Evolutionary conservation across 2,113 vertebrate species (phyloP), one percentile per base, ranked within the genome.

Genomic region (Procavia capensis): DNA sequence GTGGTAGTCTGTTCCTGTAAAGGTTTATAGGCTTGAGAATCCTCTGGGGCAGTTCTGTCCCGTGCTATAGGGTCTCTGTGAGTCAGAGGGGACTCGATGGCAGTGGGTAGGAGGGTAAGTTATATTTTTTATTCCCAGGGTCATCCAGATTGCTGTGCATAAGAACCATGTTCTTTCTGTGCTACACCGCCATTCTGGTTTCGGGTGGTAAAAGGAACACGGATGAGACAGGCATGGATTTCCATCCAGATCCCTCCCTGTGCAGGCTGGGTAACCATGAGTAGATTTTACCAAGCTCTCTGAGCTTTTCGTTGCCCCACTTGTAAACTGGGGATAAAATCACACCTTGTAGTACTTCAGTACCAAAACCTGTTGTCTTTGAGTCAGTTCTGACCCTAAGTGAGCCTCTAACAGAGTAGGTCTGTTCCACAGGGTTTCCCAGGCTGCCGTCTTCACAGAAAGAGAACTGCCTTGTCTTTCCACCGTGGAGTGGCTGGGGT

Each of bases 181-280:
- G 36, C n/a, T 78, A 24, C 14, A 76, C 36, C n/a, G 68, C 85
- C 70, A 47, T 93, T 95, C 93, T 81, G 88, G 83, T 59, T 91
- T 95, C 41, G 27, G n/a, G 34, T n/a, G 45, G 66, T 64, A 22
- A 64, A 19, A 47, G 50, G 89, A 34, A 61, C 9, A 17, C 31
- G 11, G 79, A n/a, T 24, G 22, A 75, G 83, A 43, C 6, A 4
- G 34, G 34, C 10, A 0, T 29, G 31, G 54, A 14, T 36, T 80
- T 80, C 29, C 45, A 14, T 9, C 25, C 17, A 41, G 3, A 29
- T 80, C 75, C 14, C 31, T 17, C 1, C 36, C 54, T 64, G 19
- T 78, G 17, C 34, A 22, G 0, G 43, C 29, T 54, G 78, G 90
- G 39, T 24, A 29, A 54, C 61, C 1, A 2, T 13, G 66, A 29